Conservation (phyloP, 2,888 invertebrate species). For the Antitype chi region DNA sequence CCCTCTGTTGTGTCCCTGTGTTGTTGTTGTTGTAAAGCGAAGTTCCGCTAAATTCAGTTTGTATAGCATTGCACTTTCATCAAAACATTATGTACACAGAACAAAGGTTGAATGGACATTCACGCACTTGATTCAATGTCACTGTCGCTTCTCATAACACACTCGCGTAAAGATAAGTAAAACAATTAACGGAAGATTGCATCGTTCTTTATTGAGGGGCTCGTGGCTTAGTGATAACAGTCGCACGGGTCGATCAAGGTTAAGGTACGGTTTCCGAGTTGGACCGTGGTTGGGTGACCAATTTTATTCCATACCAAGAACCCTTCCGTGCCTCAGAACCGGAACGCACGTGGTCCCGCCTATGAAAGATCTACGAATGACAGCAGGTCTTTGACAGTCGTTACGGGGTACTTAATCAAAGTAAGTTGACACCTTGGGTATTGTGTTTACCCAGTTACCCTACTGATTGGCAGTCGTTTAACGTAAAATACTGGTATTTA, state of each 20-base stretch:
- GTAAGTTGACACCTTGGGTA: neutral
- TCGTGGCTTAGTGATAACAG: conserved; percentile 7
- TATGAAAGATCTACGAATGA: too few species aligned
- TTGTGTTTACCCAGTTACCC: neutral
- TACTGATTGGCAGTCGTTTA: neutral
- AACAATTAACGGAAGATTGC: conserved; percentile 7
- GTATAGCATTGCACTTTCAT: neutral
- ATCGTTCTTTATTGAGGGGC: neutral
- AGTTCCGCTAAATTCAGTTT: neutral
- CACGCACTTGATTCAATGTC: conserved; percentile 8
- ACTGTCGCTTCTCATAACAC: conserved; percentile 13
- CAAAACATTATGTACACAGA: conserved; percentile 5
- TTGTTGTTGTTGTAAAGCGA: too few species aligned
- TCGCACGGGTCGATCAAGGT: neutral
- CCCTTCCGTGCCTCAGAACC: neutral
- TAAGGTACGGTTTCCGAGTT: neutral
- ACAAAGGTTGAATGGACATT: neutral
- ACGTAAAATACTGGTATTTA: neutral
- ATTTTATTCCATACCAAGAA: too few species aligned
- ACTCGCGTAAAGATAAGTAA: neutral
- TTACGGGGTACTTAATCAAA: neutral
- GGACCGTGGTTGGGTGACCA: neutral
- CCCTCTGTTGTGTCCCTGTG: too few species aligned
- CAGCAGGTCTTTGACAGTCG: neutral
- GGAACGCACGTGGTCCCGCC: neutral